A percentile compares a stretch with the other conserved stretches of the same genome.
These are phyloP conservation scores for Brachycybe producta DNA, from an alignment of 2,888 invertebrate genomes.

Conservation along the genomic window DNA sequence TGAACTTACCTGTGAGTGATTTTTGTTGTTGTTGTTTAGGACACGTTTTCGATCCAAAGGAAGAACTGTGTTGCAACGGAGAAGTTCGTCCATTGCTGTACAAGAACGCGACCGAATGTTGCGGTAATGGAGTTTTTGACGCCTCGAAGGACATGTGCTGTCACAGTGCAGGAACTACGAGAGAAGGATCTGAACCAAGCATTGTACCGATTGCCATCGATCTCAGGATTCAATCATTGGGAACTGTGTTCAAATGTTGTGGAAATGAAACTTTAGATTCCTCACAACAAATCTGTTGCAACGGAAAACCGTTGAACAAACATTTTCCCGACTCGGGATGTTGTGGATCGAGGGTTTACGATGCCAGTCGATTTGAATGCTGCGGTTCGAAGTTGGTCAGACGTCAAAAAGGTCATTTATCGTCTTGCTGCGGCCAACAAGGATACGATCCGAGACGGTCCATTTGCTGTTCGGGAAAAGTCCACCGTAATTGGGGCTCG, in stretches of 20 bases:
- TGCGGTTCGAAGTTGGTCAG: slow-evolving; percentile 2
- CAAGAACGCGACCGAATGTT: not conserved
- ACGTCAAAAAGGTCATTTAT: slow-evolving; percentile 1
- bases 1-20: too few species aligned
- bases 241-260: slow-evolving; percentile 8
- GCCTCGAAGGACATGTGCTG: not conserved
- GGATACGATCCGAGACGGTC: slow-evolving; percentile 10
- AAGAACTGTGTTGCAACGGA: slow-evolving; percentile 7
- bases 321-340: slow-evolving; percentile 10
- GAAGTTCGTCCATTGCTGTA: not conserved
- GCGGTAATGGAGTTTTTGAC: not conserved
- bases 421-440: slow-evolving; percentile 3
- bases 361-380: slow-evolving; percentile 11
- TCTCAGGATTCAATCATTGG: not conserved
- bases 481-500: slow-evolving; percentile 9
- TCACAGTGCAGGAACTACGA: not conserved
- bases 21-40: too few species aligned
- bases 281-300: slow-evolving; percentile 9
- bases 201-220: not conserved
- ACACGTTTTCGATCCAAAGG: slow-evolving; percentile 7
- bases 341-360: slow-evolving; percentile 11
- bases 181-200: not conserved
- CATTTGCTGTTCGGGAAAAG: slow-evolving; percentile 13
- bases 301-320: slow-evolving; percentile 1
- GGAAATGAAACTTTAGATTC: slow-evolving; percentile 1